Base-by-base conservation (phyloP, 2,797 vertebrate species). In the Knipowitschia caucasica region DNA sequence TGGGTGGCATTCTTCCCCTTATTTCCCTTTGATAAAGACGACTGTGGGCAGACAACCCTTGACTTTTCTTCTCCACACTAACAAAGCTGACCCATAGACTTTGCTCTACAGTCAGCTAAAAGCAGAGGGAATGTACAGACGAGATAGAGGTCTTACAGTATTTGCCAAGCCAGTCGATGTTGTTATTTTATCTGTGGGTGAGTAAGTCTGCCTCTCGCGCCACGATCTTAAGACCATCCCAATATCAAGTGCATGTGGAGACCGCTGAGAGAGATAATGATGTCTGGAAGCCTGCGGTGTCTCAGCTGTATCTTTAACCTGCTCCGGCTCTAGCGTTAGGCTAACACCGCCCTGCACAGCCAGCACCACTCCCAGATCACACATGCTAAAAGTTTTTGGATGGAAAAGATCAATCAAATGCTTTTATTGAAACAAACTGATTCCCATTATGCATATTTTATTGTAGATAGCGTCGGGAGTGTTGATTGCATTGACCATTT, bases 261-360 rank as follows among this genome's bases (percentile, higher is more conserved):
- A 66, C 67, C 69, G 81, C 77, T 72, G 73, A 65, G 74, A 60
- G 71, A 80, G 73, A 86, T 83, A 83, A 86, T 83, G 62, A 84
- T 75, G 77, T 71, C 71, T 83, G 78, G 71, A 73, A 77, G 69
- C 71, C 53, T 43, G 68, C 59, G 64, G 64, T 65, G 61, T 72
- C 59, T 33, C 61, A 33, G 54, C 65, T 56, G 72, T 61, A 12
- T 27, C 56, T 50, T 75, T 61, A 21, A 34, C 35, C 50, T 62
- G 75, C 61, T 34, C 46, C 51, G 33, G 63, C 4, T 39, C 54
- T 15, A 27, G 27, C 42, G 5, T 27, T 15, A 44, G 23, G 40
- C 23, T 61, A 59, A 31, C 8, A 5, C 34, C 2, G 35, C 52
- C 53, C 40, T 21, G 10, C 65, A 65, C 53, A 34, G 57, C 56